Evolutionary conservation across 2,888 invertebrate genomes (phyloP).

Genomic region (Lathronympha strigana): DNA sequence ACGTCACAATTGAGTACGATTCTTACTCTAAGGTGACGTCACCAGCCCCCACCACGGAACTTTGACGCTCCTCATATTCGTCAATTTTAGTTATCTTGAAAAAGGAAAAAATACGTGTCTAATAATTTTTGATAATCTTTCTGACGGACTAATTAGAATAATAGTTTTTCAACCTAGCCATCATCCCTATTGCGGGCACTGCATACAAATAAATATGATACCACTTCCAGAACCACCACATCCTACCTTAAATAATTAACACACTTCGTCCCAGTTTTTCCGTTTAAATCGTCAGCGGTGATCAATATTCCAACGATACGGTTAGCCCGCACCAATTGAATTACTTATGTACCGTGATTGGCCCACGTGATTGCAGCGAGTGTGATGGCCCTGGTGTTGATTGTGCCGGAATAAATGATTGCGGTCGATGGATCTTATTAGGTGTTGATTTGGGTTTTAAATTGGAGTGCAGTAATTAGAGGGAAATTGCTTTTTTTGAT

Average conservation of each 20-base stretch:
- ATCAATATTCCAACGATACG: slow-evolving; percentile 70
- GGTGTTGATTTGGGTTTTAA: slow-evolving; percentile 40
- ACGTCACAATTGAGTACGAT: too few relatives aligned
- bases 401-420: slow-evolving; percentile 37
- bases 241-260: slow-evolving; percentile 70
- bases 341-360: slow-evolving; percentile 63
- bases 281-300: slow-evolving; percentile 62
- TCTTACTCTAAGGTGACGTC: too few relatives aligned
- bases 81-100: too few relatives aligned
- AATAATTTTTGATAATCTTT: too few relatives aligned
- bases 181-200: too few relatives aligned
- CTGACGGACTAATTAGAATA: too few relatives aligned
- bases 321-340: slow-evolving; percentile 55
- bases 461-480: slow-evolving; percentile 31
- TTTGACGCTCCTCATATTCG: too few relatives aligned
- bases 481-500: slow-evolving; percentile 12
- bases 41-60: too few relatives aligned
- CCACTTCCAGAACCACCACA: slow-evolving; percentile 42
- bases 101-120: too few relatives aligned
- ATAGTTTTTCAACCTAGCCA: too few relatives aligned
- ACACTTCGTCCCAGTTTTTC: slow-evolving; percentile 59
- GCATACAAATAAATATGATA: neutral
- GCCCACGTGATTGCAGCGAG: slow-evolving; percentile 40
- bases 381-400: slow-evolving; percentile 30
- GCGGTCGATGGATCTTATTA: slow-evolving; percentile 26